These are phyloP conservation scores for Apamea anceps DNA, from an alignment of 2,888 invertebrate genomes.

Conservation along the genomic window DNA sequence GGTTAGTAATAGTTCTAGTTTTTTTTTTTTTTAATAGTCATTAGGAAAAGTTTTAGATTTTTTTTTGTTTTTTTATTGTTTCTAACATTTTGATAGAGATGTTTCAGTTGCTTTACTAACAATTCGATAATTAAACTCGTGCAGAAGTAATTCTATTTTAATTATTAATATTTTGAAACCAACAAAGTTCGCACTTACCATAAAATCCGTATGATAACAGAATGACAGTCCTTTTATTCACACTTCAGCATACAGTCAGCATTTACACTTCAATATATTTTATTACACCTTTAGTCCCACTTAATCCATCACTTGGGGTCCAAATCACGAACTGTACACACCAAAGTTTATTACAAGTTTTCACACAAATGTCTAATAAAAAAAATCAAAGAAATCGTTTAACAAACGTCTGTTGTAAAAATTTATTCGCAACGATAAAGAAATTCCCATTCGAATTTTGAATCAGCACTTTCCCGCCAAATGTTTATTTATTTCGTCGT, in stretches of 20 bases:
- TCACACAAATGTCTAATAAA: conserved; percentile 15
- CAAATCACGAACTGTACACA: conserved; percentile 68
- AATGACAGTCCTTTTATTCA: conserved; percentile 58
- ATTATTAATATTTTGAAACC: neutral
- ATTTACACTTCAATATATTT: conserved; percentile 73
- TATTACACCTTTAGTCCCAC: conserved; percentile 70
- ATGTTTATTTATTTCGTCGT: conserved; percentile 72
- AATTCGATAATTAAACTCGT: neutral
- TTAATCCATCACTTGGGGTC: conserved; percentile 74
- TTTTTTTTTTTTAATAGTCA: neutral
- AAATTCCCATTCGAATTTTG: conserved; percentile 51
- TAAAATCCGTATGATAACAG: conserved; percentile 37
- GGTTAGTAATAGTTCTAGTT: neutral
- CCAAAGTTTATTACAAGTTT: conserved; percentile 31
- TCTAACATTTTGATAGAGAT: neutral
- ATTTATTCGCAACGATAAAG: conserved; percentile 2
- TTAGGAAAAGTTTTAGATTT: too few relatives aligned
- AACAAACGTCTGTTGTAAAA: conserved; percentile 10
- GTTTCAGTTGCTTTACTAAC: neutral
- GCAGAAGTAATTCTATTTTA: neutral
- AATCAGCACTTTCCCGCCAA: conserved; percentile 82
- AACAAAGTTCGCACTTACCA: conserved; percentile 45
- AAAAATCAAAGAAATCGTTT: neutral
- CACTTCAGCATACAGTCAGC: conserved; percentile 33
- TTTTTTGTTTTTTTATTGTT: neutral